A percentile compares a stretch with the other conserved stretches of the same genome.
These are phyloP conservation scores for Rhinopithecus roxellana DNA, from an alignment of 2,113 vertebrate genomes.

Conservation along the genomic window DNA sequence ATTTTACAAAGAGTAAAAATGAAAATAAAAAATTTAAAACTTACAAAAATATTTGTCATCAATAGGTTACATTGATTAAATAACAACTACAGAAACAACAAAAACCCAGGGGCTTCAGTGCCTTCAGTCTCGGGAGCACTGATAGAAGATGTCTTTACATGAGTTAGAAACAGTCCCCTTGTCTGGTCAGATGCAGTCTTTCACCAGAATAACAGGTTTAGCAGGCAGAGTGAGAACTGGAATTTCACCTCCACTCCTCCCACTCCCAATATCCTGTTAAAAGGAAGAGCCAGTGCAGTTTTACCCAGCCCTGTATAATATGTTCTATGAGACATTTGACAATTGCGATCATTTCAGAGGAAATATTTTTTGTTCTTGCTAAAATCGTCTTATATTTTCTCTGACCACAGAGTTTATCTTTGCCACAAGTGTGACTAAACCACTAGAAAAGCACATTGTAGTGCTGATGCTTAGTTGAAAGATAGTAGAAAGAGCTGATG, in stretches of 20 bases:
- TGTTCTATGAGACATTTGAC: background rate
- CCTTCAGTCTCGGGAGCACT: background rate
- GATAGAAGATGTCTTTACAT: background rate
- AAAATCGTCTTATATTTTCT: background rate
- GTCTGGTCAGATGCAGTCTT: background rate
- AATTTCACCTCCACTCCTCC: background rate
- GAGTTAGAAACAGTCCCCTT: background rate
- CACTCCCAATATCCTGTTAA: background rate
- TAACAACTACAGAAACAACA: background rate
- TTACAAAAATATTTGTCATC: background rate
- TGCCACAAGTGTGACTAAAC: background rate
- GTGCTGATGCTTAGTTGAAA: background rate
- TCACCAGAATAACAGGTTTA: background rate
- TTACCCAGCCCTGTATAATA: background rate
- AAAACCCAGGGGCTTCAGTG: background rate
- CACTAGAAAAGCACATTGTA: background rate
- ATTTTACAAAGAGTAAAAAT: background rate
- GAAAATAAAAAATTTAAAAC: background rate
- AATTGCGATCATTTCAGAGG: background rate
- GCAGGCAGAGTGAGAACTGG: background rate
- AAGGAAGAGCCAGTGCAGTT: background rate
- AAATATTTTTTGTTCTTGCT: background rate
- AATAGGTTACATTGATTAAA: background rate
- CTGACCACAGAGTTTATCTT: background rate
- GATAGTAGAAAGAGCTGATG: background rate